phyloP scores from a whole-genome alignment of 2,888 invertebrate genomes.

The Rambutsinella grinnellia region DNA sequence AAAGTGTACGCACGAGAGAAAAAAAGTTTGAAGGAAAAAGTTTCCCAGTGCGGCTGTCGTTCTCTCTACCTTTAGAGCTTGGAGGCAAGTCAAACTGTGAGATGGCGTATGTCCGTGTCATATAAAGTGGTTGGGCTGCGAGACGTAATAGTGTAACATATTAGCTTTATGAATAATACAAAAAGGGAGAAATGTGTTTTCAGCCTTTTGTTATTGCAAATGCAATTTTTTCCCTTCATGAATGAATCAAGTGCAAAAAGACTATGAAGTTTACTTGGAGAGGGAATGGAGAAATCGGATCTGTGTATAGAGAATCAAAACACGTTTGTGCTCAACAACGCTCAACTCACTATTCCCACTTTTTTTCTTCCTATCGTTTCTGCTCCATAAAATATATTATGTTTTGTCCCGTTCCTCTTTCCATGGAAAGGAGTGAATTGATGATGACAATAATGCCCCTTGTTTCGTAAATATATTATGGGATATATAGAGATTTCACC shows the following conservation, averaged over 20 bases:
- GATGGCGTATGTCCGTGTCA: no score
- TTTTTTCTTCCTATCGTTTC: slow-evolving; percentile 53
- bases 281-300: no score
- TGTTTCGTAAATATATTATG: no score
- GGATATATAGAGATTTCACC: no score
- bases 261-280: no score
- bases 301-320: slow-evolving; percentile 6
- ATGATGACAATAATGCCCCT: not conserved
- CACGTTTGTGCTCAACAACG: slow-evolving; percentile 15
- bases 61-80: not conserved
- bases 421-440: not conserved
- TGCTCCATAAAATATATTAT: slow-evolving; percentile 61
- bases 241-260: not conserved
- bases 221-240: not conserved
- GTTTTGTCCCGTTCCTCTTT: not conserved
- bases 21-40: slow-evolving; percentile 27
- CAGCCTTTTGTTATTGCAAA: not conserved
- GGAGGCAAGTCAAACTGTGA: not conserved
- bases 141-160: no score
- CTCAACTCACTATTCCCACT: not conserved
- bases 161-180: not conserved
- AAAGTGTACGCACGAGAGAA: slow-evolving; percentile 35
- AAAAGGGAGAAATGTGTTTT: not conserved
- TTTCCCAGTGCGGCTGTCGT: not conserved
- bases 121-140: no score